Percentiles rank a stretch among this genome's conserved stretches.
phyloP scores from a whole-genome alignment of 1,140 invertebrate species.

The Drosophila sp. region DNA sequence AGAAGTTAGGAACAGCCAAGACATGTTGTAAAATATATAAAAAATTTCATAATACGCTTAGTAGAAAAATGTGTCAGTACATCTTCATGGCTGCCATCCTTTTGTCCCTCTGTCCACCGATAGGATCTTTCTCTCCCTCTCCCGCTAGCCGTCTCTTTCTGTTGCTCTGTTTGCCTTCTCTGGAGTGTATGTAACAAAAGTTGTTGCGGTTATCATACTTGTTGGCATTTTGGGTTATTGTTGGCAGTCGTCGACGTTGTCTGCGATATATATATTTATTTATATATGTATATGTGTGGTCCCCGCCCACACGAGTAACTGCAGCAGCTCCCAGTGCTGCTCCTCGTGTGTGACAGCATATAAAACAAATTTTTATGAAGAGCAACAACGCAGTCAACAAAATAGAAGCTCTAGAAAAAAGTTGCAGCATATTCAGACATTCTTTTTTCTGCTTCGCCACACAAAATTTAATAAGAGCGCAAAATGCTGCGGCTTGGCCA shows the following conservation, averaged over 20 bases:
- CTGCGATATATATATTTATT: slow-evolving; percentile 30
- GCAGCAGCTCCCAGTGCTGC: slow-evolving; percentile 16
- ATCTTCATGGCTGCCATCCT: slow-evolving; percentile 62
- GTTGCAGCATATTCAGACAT: slow-evolving; percentile 62
- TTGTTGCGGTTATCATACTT: slow-evolving; percentile 77
- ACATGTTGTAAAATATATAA: slow-evolving; percentile 79
- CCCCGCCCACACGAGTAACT: slow-evolving; percentile 43
- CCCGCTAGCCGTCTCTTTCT: slow-evolving; percentile 9
- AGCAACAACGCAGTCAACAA: slow-evolving; percentile 36
- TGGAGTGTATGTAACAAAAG: slow-evolving; percentile 19
- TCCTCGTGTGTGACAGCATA: slow-evolving; percentile 54
- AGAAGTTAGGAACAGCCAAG: slow-evolving; percentile 41
- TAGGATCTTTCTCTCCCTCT: slow-evolving; percentile 45
- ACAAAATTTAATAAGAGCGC: slow-evolving; percentile 73
- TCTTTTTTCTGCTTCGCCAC: slow-evolving; percentile 43
- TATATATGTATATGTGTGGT: slow-evolving; percentile 10
- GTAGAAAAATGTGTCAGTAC: slow-evolving; percentile 74
- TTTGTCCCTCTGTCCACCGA: slow-evolving; percentile 54
- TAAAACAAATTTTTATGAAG: slow-evolving; percentile 81
- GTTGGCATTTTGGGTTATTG: slow-evolving; percentile 78
- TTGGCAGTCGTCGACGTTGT: slow-evolving; percentile 59
- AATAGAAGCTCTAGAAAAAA: slow-evolving; percentile 24
- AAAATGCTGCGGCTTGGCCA: slow-evolving; percentile 41
- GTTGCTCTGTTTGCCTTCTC: slow-evolving; percentile 13
- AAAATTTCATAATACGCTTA: slow-evolving; percentile 79